Evolutionary conservation across 64 coral and sea anemone species (phyloP).

Genomic region (Stichodactyla mertensii): DNA sequence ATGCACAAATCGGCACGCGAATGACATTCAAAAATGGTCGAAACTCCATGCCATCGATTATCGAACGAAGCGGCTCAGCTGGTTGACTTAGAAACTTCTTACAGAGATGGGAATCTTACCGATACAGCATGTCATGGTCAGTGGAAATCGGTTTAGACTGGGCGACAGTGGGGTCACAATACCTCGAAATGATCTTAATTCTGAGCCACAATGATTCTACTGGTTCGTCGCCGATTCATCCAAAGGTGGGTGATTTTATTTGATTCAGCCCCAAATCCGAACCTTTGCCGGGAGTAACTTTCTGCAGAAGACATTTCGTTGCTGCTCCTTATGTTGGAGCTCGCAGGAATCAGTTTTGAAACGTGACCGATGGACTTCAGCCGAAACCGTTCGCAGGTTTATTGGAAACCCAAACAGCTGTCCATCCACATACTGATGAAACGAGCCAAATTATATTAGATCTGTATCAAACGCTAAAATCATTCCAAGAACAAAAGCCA

Average conservation of each 20-base stretch:
- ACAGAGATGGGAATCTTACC: background rate
- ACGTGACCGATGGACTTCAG: background rate
- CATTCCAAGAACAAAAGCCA: background rate
- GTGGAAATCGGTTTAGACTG: background rate
- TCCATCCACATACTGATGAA: background rate
- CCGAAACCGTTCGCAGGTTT: background rate
- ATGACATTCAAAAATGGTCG: background rate
- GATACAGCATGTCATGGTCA: background rate
- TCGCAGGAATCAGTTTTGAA: background rate
- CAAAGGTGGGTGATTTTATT: background rate
- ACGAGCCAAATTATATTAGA: constrained; percentile 17
- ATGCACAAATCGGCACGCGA: background rate
- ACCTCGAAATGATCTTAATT: background rate
- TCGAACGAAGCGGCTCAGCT: background rate
- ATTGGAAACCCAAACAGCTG: constrained; percentile 1
- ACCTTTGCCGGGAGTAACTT: background rate
- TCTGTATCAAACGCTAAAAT: constrained; percentile 15
- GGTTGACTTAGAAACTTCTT: background rate
- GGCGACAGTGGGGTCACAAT: background rate
- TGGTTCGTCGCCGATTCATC: background rate
- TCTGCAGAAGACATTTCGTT: background rate
- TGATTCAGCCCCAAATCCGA: background rate
- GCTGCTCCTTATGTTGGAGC: background rate
- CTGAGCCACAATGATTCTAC: background rate
- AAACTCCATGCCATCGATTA: background rate